Conservation (phyloP, 2,888 invertebrate species). For the Parasteatoda lunata region DNA sequence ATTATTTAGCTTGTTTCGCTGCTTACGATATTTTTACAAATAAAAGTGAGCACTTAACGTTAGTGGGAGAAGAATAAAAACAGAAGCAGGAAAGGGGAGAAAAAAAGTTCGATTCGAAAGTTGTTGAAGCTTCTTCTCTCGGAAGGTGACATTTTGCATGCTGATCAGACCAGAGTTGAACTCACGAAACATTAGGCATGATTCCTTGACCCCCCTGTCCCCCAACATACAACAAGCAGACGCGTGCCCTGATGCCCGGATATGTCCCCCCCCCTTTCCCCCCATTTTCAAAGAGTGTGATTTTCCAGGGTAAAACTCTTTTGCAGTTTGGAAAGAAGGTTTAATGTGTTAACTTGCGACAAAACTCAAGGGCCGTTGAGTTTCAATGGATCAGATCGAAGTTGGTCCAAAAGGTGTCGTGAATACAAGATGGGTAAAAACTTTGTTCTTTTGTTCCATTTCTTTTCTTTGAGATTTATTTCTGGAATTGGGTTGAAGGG, state of each 20-base stretch:
- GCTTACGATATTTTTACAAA: too few species aligned
- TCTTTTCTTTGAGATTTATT: slow-evolving; percentile 20
- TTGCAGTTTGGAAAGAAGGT: slow-evolving; percentile 35
- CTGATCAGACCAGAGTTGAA: slow-evolving; percentile 53
- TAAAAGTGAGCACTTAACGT: too few species aligned
- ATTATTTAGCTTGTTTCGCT: too few species aligned
- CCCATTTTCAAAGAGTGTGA: slow-evolving; percentile 4
- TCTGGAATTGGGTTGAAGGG: background rate
- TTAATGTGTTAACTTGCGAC: slow-evolving; percentile 61
- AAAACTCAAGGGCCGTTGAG: slow-evolving; percentile 62
- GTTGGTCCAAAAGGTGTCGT: slow-evolving; percentile 57
- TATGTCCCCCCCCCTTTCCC: background rate
- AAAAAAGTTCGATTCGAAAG: slow-evolving; percentile 31
- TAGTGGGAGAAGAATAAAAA: background rate
- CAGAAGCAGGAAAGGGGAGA: background rate
- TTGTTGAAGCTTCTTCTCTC: slow-evolving; percentile 44
- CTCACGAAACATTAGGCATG: slow-evolving; percentile 64
- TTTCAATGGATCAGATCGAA: slow-evolving; percentile 55
- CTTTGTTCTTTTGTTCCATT: background rate
- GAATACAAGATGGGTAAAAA: slow-evolving; percentile 46
- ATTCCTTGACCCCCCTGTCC: slow-evolving; percentile 50
- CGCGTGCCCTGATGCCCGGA: slow-evolving; percentile 32
- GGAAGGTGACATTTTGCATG: slow-evolving; percentile 60
- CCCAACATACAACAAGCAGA: slow-evolving; percentile 38
- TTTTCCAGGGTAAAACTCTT: slow-evolving; percentile 14